Evolutionary conservation across 2,888 invertebrate species (phyloP).

Genomic region (Drosophila melanocephala): DNA sequence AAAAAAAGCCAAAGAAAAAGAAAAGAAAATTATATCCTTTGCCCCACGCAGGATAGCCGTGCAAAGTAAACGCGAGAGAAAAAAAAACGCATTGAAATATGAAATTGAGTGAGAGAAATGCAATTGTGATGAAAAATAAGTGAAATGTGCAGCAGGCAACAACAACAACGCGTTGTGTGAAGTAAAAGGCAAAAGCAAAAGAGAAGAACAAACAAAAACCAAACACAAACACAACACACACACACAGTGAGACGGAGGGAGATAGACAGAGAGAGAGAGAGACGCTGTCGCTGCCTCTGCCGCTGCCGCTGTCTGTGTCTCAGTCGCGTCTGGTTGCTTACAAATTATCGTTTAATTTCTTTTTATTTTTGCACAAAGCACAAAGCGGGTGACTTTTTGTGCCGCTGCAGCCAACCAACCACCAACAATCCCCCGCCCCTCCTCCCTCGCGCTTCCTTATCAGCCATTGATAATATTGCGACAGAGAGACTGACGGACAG

Average conservation of each 20-base stretch:
- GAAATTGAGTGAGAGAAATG: conserved; percentile 53
- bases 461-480: conserved; percentile 46
- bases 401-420: conserved; percentile 27
- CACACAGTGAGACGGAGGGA: conserved; percentile 7
- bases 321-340: conserved; percentile 48
- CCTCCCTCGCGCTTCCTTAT: conserved; percentile 37
- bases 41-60: conserved; percentile 69
- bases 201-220: conserved; percentile 73
- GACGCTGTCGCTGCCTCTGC: conserved; percentile 36
- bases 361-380: conserved; percentile 68
- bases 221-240: conserved; percentile 36
- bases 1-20: conserved; percentile 17
- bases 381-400: conserved; percentile 69
- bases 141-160: conserved; percentile 71
- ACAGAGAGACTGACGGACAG: conserved; percentile 9
- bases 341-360: conserved; percentile 79
- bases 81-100: conserved; percentile 41
- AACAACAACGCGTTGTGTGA: conserved; percentile 45
- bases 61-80: conserved; percentile 59
- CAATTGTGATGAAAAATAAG: conserved; percentile 53
- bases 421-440: conserved; percentile 21
- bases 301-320: conserved; percentile 12
- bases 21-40: conserved; percentile 66
- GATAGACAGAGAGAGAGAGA: conserved; percentile 29
- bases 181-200: conserved; percentile 56